A percentile compares a stretch with the other conserved stretches of the same genome.
These are phyloP conservation scores for Hoplias malabaricus DNA, from an alignment of 2,113 vertebrate genomes.

Conservation along the genomic window DNA sequence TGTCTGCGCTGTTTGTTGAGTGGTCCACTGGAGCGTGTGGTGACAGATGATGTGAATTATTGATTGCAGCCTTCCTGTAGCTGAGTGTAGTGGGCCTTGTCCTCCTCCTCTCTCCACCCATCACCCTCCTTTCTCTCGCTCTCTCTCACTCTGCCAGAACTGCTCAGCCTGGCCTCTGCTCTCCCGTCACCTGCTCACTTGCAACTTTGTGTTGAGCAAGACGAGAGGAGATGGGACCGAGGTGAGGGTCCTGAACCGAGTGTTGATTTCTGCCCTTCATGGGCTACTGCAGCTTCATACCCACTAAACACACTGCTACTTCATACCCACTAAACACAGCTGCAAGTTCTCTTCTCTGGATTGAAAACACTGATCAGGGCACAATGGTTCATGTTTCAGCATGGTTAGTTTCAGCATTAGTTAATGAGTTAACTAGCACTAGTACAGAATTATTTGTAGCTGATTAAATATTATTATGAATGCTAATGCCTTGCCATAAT, in stretches of 20 bases:
- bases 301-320: background rate
- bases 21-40: slow-evolving; percentile 76
- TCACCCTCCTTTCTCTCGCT: slow-evolving; percentile 52
- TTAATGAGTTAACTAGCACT: too few species aligned
- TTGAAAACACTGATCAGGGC: background rate
- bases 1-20: slow-evolving; percentile 78
- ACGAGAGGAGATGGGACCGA: slow-evolving; percentile 11
- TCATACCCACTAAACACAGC: background rate
- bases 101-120: slow-evolving; percentile 59
- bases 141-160: slow-evolving; percentile 31
- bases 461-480: too few species aligned
- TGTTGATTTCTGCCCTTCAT: slow-evolving; percentile 19
- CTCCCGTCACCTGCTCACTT: slow-evolving; percentile 27
- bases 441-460: too few species aligned
- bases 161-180: slow-evolving; percentile 35
- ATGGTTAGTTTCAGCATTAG: too few species aligned
- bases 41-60: slow-evolving; percentile 83
- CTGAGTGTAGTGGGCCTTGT: slow-evolving; percentile 71
- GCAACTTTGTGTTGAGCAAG: slow-evolving; percentile 19
- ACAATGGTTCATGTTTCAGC: background rate
- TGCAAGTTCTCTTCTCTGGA: background rate
- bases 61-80: slow-evolving; percentile 77
- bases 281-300: background rate
- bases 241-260: slow-evolving; percentile 15
- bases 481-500: too few species aligned